These are phyloP conservation scores for Melipona beecheii DNA, from an alignment of 2,888 invertebrate species.

Conservation along the genomic window DNA sequence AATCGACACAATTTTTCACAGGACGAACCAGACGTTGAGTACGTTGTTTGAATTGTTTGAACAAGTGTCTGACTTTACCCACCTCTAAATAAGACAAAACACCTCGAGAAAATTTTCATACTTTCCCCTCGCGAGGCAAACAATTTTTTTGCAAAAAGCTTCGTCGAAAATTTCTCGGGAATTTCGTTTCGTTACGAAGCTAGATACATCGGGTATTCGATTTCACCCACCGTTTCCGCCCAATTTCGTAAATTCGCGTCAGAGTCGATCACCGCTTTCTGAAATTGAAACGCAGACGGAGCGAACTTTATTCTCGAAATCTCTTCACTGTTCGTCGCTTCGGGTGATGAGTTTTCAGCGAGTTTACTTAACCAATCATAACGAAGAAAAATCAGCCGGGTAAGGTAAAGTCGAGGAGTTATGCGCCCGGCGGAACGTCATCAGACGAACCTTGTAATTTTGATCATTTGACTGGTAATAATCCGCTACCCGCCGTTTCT, in stretches of 20 bases:
- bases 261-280: neutral
- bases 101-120: too few species aligned
- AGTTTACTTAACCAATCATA: slow-evolving; percentile 78
- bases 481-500: slow-evolving; percentile 76
- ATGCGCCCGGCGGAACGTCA: slow-evolving; percentile 76
- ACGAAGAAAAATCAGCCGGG: slow-evolving; percentile 68
- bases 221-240: too few species aligned
- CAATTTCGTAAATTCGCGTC: neutral
- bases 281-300: neutral
- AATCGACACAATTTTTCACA: too few species aligned
- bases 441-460: slow-evolving; percentile 83
- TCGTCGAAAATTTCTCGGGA: too few species aligned
- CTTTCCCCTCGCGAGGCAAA: too few species aligned
- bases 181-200: too few species aligned
- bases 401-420: slow-evolving; percentile 67
- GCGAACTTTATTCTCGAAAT: neutral
- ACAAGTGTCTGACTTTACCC: too few species aligned
- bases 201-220: too few species aligned
- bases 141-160: too few species aligned
- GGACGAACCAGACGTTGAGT: too few species aligned
- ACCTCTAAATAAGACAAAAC: too few species aligned
- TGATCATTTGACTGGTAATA: slow-evolving; percentile 83
- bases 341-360: slow-evolving; percentile 56
- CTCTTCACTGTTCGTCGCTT: neutral
- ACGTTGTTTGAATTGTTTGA: too few species aligned